A percentile compares a stretch with the other conserved stretches of the same genome.
phyloP scores from a whole-genome alignment of 2,888 invertebrate species.

The Drosophila sordidapex region DNA sequence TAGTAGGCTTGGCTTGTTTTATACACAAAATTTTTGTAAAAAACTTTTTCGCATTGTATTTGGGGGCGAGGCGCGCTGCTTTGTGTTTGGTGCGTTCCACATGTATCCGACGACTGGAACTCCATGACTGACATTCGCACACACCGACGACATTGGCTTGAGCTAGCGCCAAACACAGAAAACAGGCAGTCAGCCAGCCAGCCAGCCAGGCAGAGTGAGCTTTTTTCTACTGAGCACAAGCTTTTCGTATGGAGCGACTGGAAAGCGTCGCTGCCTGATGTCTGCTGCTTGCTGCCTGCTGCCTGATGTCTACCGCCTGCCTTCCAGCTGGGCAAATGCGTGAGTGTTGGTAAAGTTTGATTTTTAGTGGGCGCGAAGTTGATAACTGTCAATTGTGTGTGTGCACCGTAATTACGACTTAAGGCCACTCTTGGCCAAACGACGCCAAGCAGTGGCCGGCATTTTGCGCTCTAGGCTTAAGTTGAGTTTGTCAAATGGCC shows the following conservation, averaged over 20 bases:
- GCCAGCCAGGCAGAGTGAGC: constrained; percentile 37
- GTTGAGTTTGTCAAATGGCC: constrained; percentile 65
- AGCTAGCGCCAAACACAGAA: constrained; percentile 32
- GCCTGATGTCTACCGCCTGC: not conserved
- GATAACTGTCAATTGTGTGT: constrained; percentile 58
- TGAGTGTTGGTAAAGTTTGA: constrained; percentile 62
- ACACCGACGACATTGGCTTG: constrained; percentile 45
- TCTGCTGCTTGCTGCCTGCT: constrained; percentile 1
- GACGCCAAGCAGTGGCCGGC: constrained; percentile 38
- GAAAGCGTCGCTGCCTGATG: constrained; percentile 27
- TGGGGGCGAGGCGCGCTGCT: constrained; percentile 67
- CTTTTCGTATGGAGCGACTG: constrained; percentile 43
- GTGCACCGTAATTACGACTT: constrained; percentile 53
- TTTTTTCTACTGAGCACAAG: constrained; percentile 44
- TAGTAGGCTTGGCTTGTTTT: constrained; percentile 55
- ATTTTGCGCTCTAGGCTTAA: constrained; percentile 13
- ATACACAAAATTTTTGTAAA: constrained; percentile 61
- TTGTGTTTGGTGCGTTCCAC: constrained; percentile 80
- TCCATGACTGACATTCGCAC: constrained; percentile 83
- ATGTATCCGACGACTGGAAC: constrained; percentile 85
- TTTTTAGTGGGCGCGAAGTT: constrained; percentile 64
- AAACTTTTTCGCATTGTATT: constrained; percentile 73
- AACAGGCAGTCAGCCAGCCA: constrained; percentile 22
- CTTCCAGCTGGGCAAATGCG: constrained; percentile 39
- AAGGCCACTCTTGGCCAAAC: constrained; percentile 47